phyloP scores from a whole-genome alignment of 2,888 invertebrate genomes.

The Pollenia angustigena region DNA sequence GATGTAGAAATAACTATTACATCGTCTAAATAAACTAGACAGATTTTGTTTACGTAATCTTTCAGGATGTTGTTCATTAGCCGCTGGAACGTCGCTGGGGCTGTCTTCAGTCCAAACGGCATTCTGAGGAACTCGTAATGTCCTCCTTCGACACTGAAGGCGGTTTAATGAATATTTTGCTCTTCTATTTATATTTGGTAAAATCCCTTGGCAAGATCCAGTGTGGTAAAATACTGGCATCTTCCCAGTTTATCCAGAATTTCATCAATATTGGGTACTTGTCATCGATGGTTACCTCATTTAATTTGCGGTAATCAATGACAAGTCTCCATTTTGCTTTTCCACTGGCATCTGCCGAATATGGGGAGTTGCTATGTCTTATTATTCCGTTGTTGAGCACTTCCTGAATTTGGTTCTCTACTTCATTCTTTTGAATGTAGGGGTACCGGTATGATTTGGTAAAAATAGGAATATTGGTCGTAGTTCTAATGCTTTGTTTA shows the following conservation, averaged over 20 bases:
- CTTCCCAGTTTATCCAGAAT: constrained; percentile 34
- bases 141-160: constrained; percentile 61
- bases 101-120: constrained; percentile 74
- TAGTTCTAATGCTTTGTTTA: constrained; percentile 40
- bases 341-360: too few relatives aligned
- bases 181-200: constrained; percentile 47
- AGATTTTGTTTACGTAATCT: constrained; percentile 14
- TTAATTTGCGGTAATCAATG: background rate
- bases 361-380: too few relatives aligned
- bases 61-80: constrained; percentile 68
- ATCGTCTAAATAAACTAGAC: too few relatives aligned
- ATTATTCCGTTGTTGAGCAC: constrained; percentile 38
- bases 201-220: constrained; percentile 48
- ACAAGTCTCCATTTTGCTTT: too few relatives aligned
- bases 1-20: too few relatives aligned
- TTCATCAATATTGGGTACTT: constrained; percentile 11
- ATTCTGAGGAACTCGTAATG: constrained; percentile 73
- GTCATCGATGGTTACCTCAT: too few relatives aligned
- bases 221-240: constrained; percentile 64
- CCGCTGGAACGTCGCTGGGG: constrained; percentile 73
- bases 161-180: constrained; percentile 70
- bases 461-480: constrained; percentile 51
- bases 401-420: constrained; percentile 37
- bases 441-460: too few relatives aligned
- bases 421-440: constrained; percentile 45